phyloP scores from a whole-genome alignment of 2,113 vertebrate genomes.

The Periophthalmus modestus region DNA sequence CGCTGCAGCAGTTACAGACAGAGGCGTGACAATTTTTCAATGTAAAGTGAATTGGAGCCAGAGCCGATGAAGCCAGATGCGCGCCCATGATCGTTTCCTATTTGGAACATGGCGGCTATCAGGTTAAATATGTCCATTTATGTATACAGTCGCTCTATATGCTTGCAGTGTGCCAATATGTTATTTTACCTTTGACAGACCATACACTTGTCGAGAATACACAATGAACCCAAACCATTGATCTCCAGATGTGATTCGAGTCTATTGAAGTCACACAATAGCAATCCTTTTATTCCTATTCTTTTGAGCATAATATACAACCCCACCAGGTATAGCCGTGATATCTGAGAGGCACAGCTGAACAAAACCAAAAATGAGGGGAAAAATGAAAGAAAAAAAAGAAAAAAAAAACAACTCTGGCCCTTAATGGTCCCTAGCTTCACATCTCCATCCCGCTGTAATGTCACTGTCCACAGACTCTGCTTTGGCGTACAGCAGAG shows the following conservation, averaged over 20 bases:
- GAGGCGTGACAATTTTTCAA: no score
- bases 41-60: no score
- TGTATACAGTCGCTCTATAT: no score
- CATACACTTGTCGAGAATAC: not conserved
- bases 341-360: conserved; percentile 1
- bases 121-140: no score
- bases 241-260: not conserved
- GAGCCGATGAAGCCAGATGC: no score
- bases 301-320: conserved; percentile 8
- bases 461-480: conserved; percentile 29
- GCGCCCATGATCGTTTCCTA: no score
- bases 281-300: not conserved
- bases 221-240: conserved; percentile 4
- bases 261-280: not conserved
- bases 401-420: not conserved
- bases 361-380: not conserved
- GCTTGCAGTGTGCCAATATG: no score
- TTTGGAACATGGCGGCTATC: no score
- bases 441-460: conserved; percentile 4
- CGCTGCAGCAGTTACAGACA: no score
- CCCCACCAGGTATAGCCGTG: not conserved
- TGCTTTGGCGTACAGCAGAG: not conserved
- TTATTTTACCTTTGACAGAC: not conserved
- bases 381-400: not conserved
- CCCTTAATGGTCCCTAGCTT: not conserved